Evolutionary conservation across 2,797 vertebrate genomes (phyloP).

Genomic region (Gobio occitaniae): DNA sequence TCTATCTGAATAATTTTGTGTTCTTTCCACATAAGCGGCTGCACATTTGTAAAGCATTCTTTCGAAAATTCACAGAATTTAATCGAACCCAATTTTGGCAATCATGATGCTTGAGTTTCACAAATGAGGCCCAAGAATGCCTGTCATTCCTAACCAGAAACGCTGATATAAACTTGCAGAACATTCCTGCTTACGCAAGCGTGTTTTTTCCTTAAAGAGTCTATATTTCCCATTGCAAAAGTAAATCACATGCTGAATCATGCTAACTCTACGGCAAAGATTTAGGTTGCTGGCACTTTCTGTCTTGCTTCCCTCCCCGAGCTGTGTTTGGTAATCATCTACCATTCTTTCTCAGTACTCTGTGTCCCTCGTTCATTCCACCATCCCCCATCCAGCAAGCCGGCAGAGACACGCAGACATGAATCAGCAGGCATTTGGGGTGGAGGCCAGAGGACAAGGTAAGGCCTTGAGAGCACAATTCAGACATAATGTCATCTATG

Average conservation of each 20-base stretch:
- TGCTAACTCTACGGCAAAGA: slow-evolving; percentile 1
- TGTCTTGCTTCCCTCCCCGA: slow-evolving; percentile 32
- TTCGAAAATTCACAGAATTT: neutral
- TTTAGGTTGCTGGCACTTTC: slow-evolving; percentile 4
- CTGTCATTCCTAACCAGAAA: neutral
- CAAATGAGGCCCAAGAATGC: neutral
- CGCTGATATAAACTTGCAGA: neutral
- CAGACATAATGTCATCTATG: slow-evolving; percentile 41
- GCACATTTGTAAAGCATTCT: neutral
- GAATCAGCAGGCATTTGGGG: slow-evolving; percentile 63
- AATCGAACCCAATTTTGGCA: neutral
- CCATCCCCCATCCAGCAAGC: slow-evolving; percentile 47
- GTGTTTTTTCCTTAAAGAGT: neutral
- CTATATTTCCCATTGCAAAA: slow-evolving; percentile 21
- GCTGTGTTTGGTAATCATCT: slow-evolving; percentile 42
- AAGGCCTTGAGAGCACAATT: slow-evolving; percentile 50
- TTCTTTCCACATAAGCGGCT: neutral
- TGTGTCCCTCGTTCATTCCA: slow-evolving; percentile 33
- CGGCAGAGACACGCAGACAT: slow-evolving; percentile 49
- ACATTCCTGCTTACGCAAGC: neutral
- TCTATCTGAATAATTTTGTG: neutral
- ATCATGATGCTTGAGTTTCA: neutral
- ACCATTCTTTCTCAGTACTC: slow-evolving; percentile 43
- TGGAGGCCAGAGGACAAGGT: slow-evolving; percentile 65
- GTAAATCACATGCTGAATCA: slow-evolving; percentile 47